A percentile compares a stretch with the other conserved stretches of the same genome.
Conservation (phyloP, 2,797 vertebrate species). For the Parotocinclus haroldoi region DNA sequence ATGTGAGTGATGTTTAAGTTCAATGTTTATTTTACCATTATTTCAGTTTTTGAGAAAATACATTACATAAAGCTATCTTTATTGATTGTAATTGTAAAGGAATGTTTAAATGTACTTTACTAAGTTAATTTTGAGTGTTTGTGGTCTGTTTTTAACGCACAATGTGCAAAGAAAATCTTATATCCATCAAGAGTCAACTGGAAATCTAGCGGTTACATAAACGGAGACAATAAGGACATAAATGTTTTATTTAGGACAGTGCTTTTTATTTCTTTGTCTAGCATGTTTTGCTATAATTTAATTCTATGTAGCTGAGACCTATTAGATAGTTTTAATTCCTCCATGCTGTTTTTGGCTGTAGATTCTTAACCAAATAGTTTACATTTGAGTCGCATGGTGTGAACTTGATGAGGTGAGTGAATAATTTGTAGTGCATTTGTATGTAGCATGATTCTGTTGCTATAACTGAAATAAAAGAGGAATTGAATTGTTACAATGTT, state of each 20-base stretch:
- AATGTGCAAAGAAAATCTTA: background rate
- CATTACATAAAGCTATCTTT: too few relatives aligned
- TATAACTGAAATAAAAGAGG: constrained; percentile 16
- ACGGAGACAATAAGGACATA: background rate
- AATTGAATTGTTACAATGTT: too few relatives aligned
- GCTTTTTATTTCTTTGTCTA: background rate
- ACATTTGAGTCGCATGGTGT: too few relatives aligned
- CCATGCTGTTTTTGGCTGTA: too few relatives aligned
- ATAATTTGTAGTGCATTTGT: background rate
- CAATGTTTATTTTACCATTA: too few relatives aligned
- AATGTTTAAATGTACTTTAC: too few relatives aligned
- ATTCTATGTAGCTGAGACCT: background rate
- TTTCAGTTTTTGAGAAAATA: too few relatives aligned
- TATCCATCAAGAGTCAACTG: background rate
- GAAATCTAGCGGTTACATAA: background rate
- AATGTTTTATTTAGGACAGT: constrained; percentile 1
- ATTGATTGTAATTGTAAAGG: too few relatives aligned
- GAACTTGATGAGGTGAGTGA: too few relatives aligned
- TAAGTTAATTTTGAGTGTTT: background rate
- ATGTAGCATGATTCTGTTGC: background rate
- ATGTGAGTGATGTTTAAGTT: too few relatives aligned
- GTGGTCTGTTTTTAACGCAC: background rate
- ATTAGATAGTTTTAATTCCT: too few relatives aligned
- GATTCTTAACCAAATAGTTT: too few relatives aligned
- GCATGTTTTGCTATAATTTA: constrained; percentile 1